Percentiles rank a stretch among this genome's conserved stretches.
phyloP scores from a whole-genome alignment of 2,797 vertebrate species.

The Pangasius krempfi region DNA sequence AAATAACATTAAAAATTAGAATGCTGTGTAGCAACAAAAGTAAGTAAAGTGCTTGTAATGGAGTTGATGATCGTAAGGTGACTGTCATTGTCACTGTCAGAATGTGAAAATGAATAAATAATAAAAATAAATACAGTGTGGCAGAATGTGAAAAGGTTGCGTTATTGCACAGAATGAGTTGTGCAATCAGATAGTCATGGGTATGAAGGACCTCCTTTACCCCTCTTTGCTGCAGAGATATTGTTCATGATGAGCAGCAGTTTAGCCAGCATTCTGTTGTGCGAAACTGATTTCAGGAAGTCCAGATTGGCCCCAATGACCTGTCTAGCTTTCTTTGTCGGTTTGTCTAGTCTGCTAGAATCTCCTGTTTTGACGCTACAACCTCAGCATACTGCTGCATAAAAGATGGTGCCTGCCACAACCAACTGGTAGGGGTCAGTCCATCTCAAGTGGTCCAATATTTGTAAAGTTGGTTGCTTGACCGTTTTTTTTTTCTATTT shows the following conservation, averaged over 20 bases:
- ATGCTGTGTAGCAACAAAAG: too few relatives aligned
- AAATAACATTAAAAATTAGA: too few relatives aligned
- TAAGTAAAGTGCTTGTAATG: too few relatives aligned
- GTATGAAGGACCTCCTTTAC: not conserved
- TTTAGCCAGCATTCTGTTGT: not conserved
- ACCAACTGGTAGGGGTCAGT: not conserved
- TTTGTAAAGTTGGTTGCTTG: too few relatives aligned
- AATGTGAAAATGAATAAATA: too few relatives aligned
- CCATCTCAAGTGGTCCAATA: too few relatives aligned
- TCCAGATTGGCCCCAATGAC: not conserved
- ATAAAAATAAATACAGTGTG: not conserved
- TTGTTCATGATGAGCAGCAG: not conserved
- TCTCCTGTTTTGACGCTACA: not conserved
- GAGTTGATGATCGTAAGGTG: too few relatives aligned
- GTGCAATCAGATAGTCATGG: too few relatives aligned
- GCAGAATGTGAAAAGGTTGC: not conserved
- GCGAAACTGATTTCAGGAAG: not conserved
- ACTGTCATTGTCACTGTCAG: too few relatives aligned
- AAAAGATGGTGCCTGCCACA: not conserved
- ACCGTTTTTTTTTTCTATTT: too few relatives aligned
- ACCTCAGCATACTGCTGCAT: too few relatives aligned
- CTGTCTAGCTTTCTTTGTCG: not conserved
- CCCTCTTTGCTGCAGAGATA: not conserved
- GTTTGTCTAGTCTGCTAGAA: not conserved
- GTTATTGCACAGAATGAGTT: not conserved